Evolutionary conservation across 2,113 vertebrate species (phyloP).

Genomic region (Tetrao urogallus): DNA sequence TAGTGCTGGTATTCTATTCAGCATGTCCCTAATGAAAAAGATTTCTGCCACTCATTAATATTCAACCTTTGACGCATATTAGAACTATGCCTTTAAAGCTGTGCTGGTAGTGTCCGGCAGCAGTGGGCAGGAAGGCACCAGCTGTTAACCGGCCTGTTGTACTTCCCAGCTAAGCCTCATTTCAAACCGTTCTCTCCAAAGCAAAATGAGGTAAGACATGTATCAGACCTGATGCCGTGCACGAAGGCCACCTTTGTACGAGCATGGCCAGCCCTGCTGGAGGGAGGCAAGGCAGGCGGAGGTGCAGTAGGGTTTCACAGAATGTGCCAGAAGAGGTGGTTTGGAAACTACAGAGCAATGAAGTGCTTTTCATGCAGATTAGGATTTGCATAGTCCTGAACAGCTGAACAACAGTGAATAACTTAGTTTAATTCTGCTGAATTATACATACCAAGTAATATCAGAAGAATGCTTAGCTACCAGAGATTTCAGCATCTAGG

Average conservation of each 20-base stretch:
- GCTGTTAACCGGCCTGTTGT: background rate
- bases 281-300: background rate
- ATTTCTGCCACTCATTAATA: conserved; percentile 24
- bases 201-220: background rate
- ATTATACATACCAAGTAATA: background rate
- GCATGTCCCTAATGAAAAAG: conserved; percentile 36
- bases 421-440: background rate
- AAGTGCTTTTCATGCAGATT: background rate
- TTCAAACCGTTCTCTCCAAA: conserved; percentile 20
- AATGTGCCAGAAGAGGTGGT: background rate
- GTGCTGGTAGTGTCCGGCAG: conserved; percentile 9
- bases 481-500: background rate
- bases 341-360: background rate
- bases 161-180: background rate
- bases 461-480: background rate
- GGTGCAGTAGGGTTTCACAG: conserved; percentile 5
- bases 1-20: conserved; percentile 50
- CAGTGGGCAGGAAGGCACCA: background rate
- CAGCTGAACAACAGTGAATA: conserved; percentile 17
- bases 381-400: conserved; percentile 9
- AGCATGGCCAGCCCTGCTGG: background rate
- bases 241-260: conserved; percentile 22
- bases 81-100: conserved; percentile 43
- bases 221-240: background rate
- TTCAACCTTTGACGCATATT: background rate